A percentile compares a stretch with the other conserved stretches of the same genome.
Evolutionary conservation across 2,113 vertebrate species (phyloP).

Genomic region (Panurus biarmicus): DNA sequence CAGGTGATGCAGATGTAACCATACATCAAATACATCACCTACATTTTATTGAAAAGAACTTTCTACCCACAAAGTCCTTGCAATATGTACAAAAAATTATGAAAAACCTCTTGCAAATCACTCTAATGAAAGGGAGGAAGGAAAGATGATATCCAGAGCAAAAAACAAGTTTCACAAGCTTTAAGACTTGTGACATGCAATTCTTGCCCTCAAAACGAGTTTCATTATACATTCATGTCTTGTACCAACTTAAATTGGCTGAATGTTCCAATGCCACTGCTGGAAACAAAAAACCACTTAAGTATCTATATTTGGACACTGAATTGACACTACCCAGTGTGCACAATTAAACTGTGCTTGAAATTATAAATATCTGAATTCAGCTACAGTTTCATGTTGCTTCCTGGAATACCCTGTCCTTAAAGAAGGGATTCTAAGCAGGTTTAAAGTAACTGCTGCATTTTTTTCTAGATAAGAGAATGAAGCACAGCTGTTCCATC

Average conservation of each 20-base stretch:
- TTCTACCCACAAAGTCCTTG: background rate
- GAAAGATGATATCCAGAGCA: background rate
- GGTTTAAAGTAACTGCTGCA: background rate
- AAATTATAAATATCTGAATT: conserved; percentile 6
- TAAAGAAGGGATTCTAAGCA: background rate
- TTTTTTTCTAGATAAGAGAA: background rate
- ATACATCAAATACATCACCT: rapidly evolving
- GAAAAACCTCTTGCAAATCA: background rate
- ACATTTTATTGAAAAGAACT: background rate
- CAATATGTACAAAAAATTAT: background rate
- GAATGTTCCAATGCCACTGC: background rate
- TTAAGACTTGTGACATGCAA: background rate
- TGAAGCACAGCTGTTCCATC: background rate
- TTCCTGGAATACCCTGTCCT: conserved; percentile 23
- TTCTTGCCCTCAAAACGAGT: background rate
- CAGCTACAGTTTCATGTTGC: background rate
- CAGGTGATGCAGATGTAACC: background rate
- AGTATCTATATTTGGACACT: conserved; percentile 2
- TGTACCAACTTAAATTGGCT: background rate
- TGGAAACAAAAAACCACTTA: background rate
- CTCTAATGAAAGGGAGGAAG: background rate
- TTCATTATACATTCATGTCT: background rate
- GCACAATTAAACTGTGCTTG: background rate
- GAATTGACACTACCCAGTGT: background rate
- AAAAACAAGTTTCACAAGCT: background rate